Conservation (phyloP, 2,113 vertebrate species). For the Caranx melampygus region DNA sequence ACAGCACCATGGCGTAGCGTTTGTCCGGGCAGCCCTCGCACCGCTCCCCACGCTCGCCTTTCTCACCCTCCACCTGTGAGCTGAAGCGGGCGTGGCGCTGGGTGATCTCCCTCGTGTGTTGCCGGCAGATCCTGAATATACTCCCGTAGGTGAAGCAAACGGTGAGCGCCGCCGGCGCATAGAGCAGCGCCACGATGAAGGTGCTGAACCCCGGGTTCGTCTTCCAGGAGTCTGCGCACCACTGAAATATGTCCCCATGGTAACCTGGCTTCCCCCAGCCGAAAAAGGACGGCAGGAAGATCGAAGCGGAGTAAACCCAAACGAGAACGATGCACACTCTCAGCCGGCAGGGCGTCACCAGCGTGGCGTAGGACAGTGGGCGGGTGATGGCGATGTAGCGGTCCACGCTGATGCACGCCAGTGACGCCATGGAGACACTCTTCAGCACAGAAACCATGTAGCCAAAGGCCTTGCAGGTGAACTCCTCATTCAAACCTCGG, state of each 20-base stretch:
- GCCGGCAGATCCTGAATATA: conserved; percentile 94
- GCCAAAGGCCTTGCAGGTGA: conserved; percentile 90
- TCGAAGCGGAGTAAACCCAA: conserved; percentile 90
- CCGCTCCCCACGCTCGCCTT: conserved; percentile 80
- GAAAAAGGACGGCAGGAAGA: conserved; percentile 92
- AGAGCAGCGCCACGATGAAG: conserved; percentile 90
- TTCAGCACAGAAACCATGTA: conserved; percentile 93
- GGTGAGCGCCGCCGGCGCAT: conserved; percentile 89
- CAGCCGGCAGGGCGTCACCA: conserved; percentile 92
- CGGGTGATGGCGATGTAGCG: conserved; percentile 85
- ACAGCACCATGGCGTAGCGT: conserved; percentile 92
- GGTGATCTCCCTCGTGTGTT: conserved; percentile 93
- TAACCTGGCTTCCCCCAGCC: conserved; percentile 82
- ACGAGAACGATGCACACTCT: conserved; percentile 89
- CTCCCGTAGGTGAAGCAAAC: conserved; percentile 95
- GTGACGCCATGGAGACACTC: conserved; percentile 93
- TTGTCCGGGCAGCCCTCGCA: conserved; percentile 88
- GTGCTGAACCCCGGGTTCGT: conserved; percentile 89
- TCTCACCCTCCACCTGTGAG: conserved; percentile 75
- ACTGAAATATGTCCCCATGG: conserved; percentile 91
- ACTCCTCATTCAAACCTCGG: conserved; percentile 85
- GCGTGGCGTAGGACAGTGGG: conserved; percentile 89
- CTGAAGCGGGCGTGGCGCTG: conserved; percentile 90
- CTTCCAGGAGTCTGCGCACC: conserved; percentile 89
- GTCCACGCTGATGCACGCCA: conserved; percentile 92